phyloP scores from a whole-genome alignment of 2,113 vertebrate species.

The Scolopax mira region DNA sequence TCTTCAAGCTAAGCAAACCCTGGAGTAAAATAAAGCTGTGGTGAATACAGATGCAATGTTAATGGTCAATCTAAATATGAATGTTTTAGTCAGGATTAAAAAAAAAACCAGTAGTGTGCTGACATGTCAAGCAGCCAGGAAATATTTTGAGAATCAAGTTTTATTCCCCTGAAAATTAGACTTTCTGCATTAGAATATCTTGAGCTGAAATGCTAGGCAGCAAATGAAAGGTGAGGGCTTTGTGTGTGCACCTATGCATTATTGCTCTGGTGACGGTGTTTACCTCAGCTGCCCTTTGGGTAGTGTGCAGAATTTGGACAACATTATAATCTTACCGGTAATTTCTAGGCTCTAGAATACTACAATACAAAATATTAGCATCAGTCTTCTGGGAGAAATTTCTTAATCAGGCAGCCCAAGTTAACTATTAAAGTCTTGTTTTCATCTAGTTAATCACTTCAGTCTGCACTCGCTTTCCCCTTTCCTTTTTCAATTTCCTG shows the following conservation, averaged over 20 bases:
- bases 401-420: background rate
- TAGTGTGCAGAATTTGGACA: background rate
- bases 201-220: background rate
- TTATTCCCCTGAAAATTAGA: conserved; percentile 7
- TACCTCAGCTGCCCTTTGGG: background rate
- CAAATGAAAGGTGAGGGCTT: background rate
- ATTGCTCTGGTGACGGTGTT: background rate
- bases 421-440: background rate
- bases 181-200: background rate
- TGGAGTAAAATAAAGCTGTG: conserved; percentile 41
- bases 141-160: background rate
- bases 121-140: background rate
- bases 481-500: background rate
- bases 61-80: conserved; percentile 20
- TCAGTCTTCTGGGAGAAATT: background rate
- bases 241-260: background rate
- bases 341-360: background rate
- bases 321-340: background rate
- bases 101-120: background rate
- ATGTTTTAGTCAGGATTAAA: background rate
- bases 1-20: conserved; percentile 62
- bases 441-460: background rate
- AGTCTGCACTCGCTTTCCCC: background rate
- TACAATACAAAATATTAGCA: background rate
- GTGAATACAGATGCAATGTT: conserved; percentile 34